Evolutionary conservation across 1,140 invertebrate genomes (phyloP), one percentile per base, ranked within the genome.

Genomic region (Danaus melanippus): DNA sequence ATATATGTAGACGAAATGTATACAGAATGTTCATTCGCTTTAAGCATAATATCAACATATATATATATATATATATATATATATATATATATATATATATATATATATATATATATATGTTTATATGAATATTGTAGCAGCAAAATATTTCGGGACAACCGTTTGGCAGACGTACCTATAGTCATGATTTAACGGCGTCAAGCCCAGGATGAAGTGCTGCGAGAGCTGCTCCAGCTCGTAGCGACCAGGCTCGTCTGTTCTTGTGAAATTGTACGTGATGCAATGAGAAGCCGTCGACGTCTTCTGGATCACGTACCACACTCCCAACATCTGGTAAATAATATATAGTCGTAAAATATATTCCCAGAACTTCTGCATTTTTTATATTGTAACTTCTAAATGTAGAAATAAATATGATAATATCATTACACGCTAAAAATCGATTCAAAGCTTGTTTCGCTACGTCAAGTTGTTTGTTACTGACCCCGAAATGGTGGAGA

Each of bases 291-390:
- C 92, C 0, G 94, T 95, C 8, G 93, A 93, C 2, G 94, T 95
- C 81, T 95, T 95, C 77, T 95, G 92, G 11, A 95, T 91, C 0
- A 93, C 94, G 75, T 93, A 93, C 94, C 94, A 95, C 11, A 92
- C 70, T 0, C 94, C 94, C 43, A 95, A 76, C 77, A 95, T 90
- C 93, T 95, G 78, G 11, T 68, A 69, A 42, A 50, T n/a, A 43
- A 21, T 42, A n/a, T 12, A 32, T 5, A 49, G 11, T 48, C 2
- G 10, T 39, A 11, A 11, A 10, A 39, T 9, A n/a, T 40, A 39
- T 32, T 40, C 15, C 15, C 15, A 3, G 15, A 15, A 15, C 15
- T 15, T 15, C 15, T 15, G 15, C 15, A 1, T 15, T 15, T 15
- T 15, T 15, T 15, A 15, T 15, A 15, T 15, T 15, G 15, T 15